Evolutionary conservation across 2,888 invertebrate genomes (phyloP), one percentile per base, ranked within the genome.

Genomic region (Leptodirus hochenwartii): DNA sequence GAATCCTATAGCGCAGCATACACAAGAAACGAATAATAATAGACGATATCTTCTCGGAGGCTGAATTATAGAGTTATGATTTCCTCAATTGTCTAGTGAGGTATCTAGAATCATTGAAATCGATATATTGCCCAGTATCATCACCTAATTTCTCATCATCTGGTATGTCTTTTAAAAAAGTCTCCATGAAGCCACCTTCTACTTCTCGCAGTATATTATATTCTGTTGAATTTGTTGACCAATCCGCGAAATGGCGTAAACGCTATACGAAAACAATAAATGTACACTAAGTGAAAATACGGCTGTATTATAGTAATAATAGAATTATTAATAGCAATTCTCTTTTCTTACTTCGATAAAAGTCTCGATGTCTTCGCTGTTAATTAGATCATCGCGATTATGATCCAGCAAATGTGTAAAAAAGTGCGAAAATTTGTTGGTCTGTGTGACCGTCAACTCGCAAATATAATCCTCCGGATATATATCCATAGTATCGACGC

Each of bases 201-300:
- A 76, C 72, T 52, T 78, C 76, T 35, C 70, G 59, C 33, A 77
- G 56, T 39, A 74, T 70, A 49, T 75, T 67, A 47, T 69, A 76
- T 51, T 78, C 76, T 13, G 73, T 65, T 20, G 74, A 74, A 53
- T 74, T 73, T 39, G 59, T 61, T 29, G 75, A 72, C 77, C 77
- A 78, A 50, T 77, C 77, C 25, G 76, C 74, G 49, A 76, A 78
- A 53, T 76, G 74, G 33, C 75, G 67, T 45, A 77, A 55, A 48
- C 61, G 59, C 67, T 68, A 42, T 41, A 37, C 36, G 34, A 25
- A 23, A 17, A 27, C 11, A 17, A 30, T n/a, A 10, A 20, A 24
- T 24, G 20, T 20, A 20, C 20, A n/a, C 20, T 8, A 20, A 26
- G 2, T 31, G 17, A 14, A 30, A 26, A 8, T 22, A 24, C 8